These are phyloP conservation scores for Argyra leucocephala DNA, from an alignment of 2,888 invertebrate species.

Conservation along the genomic window DNA sequence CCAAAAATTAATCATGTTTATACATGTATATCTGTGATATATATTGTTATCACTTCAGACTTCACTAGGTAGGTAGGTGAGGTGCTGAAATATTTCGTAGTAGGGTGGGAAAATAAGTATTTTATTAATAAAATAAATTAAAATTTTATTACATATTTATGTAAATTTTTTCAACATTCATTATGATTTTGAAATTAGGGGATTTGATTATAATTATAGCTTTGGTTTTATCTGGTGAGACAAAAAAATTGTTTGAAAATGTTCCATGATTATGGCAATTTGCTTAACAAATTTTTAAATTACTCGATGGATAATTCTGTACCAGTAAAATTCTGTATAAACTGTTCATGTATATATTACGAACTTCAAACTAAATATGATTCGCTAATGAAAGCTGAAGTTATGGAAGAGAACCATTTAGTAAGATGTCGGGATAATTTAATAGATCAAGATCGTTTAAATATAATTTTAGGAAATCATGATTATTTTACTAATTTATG, in stretches of 20 bases:
- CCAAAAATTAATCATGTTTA: too few species aligned
- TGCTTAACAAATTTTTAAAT: not conserved
- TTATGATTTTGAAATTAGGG: too few species aligned
- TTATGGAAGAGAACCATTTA: not conserved
- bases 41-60: too few species aligned
- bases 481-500: constrained; percentile 29
- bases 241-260: not conserved
- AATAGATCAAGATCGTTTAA: constrained; percentile 33
- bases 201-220: too few species aligned
- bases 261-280: not conserved
- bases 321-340: not conserved
- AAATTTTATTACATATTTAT: too few species aligned
- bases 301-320: not conserved
- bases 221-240: too few species aligned
- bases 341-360: not conserved
- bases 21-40: too few species aligned
- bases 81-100: too few species aligned
- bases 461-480: constrained; percentile 29
- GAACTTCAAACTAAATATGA: not conserved
- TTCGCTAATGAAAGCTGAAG: not conserved
- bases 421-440: constrained; percentile 28
- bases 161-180: too few species aligned
- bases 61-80: too few species aligned
- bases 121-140: too few species aligned
- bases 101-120: too few species aligned